phyloP scores from a whole-genome alignment of 2,797 vertebrate genomes.

The Benthosema pterotum region DNA sequence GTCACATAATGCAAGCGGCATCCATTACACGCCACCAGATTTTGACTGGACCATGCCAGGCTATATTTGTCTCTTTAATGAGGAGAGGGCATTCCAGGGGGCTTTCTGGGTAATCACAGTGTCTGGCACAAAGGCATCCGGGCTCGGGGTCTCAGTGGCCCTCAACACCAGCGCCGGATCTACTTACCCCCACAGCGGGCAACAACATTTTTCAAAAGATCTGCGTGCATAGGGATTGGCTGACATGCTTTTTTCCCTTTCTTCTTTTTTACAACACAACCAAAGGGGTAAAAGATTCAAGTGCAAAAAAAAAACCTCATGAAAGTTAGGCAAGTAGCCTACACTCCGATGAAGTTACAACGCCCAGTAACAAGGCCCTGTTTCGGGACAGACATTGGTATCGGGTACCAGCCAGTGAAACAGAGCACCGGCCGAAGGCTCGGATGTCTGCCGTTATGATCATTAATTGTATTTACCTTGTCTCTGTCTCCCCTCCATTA shows the following conservation, averaged over 20 bases:
- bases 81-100: constrained; percentile 66
- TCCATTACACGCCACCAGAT: constrained; percentile 53
- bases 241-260: no score
- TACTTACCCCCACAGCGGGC: constrained; percentile 29
- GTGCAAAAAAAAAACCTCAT: constrained; percentile 33
- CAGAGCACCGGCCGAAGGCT: constrained; percentile 27
- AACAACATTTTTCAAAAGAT: constrained; percentile 31
- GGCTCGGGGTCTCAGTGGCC: constrained; percentile 19
- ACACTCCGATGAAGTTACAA: constrained; percentile 27
- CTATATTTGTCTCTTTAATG: constrained; percentile 77
- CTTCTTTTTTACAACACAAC: no score
- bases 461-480: constrained; percentile 71
- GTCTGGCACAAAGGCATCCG: constrained; percentile 62
- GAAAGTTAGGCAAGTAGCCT: constrained; percentile 20
- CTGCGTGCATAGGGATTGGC: background rate
- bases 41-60: constrained; percentile 31
- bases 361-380: constrained; percentile 34
- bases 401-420: constrained; percentile 65
- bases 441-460: constrained; percentile 52
- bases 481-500: constrained; percentile 67
- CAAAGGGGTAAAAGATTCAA: no score
- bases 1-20: constrained; percentile 54
- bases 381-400: constrained; percentile 37
- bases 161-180: constrained; percentile 35
- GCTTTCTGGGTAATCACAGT: constrained; percentile 67